Evolutionary conservation across 2,797 vertebrate species (phyloP), one percentile per base, ranked within the genome.

Genomic region (Macropodus opercularis): DNA sequence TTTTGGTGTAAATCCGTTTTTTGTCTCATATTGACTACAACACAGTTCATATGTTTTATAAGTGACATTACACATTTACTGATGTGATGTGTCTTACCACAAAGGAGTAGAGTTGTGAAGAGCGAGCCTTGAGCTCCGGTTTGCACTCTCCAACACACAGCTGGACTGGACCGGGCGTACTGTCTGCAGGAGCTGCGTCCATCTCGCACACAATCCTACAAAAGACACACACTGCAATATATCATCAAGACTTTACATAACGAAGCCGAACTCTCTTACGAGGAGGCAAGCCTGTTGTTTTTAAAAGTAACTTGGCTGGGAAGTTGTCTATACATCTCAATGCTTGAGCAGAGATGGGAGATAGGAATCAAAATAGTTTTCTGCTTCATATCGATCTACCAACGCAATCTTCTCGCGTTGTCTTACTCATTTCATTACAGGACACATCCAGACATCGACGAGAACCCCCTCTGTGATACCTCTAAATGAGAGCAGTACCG

Each of bases 131-230:
- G 72, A 98, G 98, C 67, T 98, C 96, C 0, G 97, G 95, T 61
- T 93, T 93, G 89, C 97, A 98, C 83, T 98, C 96, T 6, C 95
- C 95, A 0, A 98, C 94, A 39, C 97, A 99, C 71, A 99, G 92
- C 74, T 94, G 94, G 54, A 96, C 95, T 0, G 96, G 94, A 35
- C 97, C 97, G 0, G 96, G 93, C 54, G 81, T 88, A 51, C 87
- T 94, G 40, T 93, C 92, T 6, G 72, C 77, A 1, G 90, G 87
- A 1, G 96, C 90, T 1, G 92, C 89, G 9, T 94, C 93, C 96
- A 99, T 98, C 85, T 98, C 96, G 64, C 98, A 99, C 58, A 99
- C 96, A 11, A 99, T 98, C 91, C 98, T 99, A 72, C 15, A 81
- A 42, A 78, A 84, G 13, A 85, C 13, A 87, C 17, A 63, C 7